Base-by-base conservation (phyloP, 2,797 vertebrate genomes). In the Chaetophractus vellerosus region DNA sequence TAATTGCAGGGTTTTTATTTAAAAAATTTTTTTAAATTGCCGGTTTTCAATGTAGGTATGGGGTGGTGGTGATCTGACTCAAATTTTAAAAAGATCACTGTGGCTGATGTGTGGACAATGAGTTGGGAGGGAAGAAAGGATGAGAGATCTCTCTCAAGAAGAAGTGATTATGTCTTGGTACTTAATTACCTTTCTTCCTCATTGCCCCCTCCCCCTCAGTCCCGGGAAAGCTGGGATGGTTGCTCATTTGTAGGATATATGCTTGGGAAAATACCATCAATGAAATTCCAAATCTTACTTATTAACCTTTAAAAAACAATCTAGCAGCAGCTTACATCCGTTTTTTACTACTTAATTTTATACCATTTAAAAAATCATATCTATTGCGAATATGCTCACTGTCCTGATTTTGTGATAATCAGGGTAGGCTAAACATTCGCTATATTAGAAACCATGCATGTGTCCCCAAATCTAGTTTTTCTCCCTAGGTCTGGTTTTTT, bases 241-340 rank as follows among this genome's bases (percentile, higher is more conserved):
- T 59, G 48, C 38, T 72, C 66, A 72, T 64, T 23, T 8, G 55
- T 18, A 93, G 31, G 23, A 82, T 68, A 85, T 11, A 48, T 61
- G n/a, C 50, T 84, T 89, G 38, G 41, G 36, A 93, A 93, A 95
- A 93, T 61, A 75, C 69, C n/a, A 14, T 61, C 88, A 93, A 18
- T 59, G 59, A 88, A 90, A 41, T 95, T 88, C 31, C n/a, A 75
- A 19, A 31, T 91, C 61, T 87, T 94, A 82, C 52, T 88, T 91
- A 59, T 68, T 33, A 66, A 87, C 59, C 55, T 80, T 76, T 18
- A 55, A 55, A 55, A 55, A 88, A 92, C 11, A 63, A 74, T 81
- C 64, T n/a, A 85, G 61, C 16, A 78, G 87, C 31, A 88, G 63
- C n/a, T 66, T 74, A n/a, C 23, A 83, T 84, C 7, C 75, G 33